These are phyloP conservation scores for Petrolisthes manimaculis DNA, from an alignment of 2,888 invertebrate species.

Conservation along the genomic window DNA sequence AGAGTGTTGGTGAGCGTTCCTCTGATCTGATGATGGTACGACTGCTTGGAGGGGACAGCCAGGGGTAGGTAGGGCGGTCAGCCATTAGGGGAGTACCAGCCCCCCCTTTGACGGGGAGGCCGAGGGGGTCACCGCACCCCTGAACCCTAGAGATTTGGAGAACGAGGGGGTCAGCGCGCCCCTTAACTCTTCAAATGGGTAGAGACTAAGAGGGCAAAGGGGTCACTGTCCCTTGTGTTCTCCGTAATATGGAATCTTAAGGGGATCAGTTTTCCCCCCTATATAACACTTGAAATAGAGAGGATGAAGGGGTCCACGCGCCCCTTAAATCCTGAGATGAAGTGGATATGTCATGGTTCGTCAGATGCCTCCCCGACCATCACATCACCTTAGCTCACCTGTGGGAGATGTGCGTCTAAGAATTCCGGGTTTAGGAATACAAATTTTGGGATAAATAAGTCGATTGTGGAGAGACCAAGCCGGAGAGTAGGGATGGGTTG, in stretches of 20 bases:
- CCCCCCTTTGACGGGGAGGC: constrained; percentile 28
- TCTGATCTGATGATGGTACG: constrained; percentile 19
- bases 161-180: constrained; percentile 6
- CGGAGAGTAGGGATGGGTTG: not conserved
- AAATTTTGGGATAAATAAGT: not conserved
- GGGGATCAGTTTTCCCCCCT: no score
- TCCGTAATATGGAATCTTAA: no score
- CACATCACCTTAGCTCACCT: not conserved
- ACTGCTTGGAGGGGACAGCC: constrained; percentile 52
- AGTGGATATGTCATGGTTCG: not conserved
- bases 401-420: not conserved
- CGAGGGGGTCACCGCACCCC: not conserved
- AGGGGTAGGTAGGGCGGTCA: constrained; percentile 42
- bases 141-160: no score
- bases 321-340: no score
- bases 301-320: no score
- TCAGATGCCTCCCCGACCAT: not conserved
- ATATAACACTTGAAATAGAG: no score
- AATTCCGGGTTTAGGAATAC: not conserved
- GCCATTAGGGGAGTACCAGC: constrained; percentile 41
- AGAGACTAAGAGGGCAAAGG: no score
- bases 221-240: no score
- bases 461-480: constrained; percentile 4
- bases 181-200: not conserved
- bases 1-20: constrained; percentile 47